phyloP scores from a whole-genome alignment of 2,797 vertebrate genomes.

The Argya squamiceps region DNA sequence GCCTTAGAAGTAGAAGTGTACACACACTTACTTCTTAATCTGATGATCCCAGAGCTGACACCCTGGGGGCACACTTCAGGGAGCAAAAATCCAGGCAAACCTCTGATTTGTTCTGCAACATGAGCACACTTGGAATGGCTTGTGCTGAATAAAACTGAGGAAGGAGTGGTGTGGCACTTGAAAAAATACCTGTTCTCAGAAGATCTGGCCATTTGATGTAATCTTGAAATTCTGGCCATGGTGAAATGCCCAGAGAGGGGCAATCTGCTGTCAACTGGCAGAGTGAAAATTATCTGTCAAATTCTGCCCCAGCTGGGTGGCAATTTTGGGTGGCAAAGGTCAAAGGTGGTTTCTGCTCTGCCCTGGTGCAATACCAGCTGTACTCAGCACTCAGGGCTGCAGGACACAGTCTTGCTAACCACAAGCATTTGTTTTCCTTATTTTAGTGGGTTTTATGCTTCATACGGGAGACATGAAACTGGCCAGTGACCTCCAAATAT shows the following conservation, averaged over 20 bases:
- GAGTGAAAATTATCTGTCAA: neutral
- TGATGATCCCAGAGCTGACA: neutral
- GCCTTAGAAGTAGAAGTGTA: neutral
- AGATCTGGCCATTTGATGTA: neutral
- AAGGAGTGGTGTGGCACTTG: neutral
- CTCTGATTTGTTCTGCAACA: conserved; percentile 21
- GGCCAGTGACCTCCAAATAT: neutral
- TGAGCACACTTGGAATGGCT: neutral
- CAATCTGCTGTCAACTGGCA: neutral
- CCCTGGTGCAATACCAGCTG: neutral
- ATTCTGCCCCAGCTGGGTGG: neutral
- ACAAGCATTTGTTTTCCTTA: neutral
- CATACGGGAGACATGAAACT: neutral
- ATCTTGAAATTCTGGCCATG: neutral
- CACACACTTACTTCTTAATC: neutral
- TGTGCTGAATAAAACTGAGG: neutral
- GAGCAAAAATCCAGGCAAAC: conserved; percentile 14
- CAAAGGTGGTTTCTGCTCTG: neutral
- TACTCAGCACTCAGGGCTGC: fast-evolving
- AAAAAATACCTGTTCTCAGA: neutral
- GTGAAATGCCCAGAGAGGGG: neutral
- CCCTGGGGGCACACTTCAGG: conserved; percentile 15
- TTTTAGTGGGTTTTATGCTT: neutral
- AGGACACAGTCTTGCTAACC: neutral
- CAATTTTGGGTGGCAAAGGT: neutral